Base-by-base conservation (phyloP, 2,797 vertebrate species). In the Austrolebias charrua region DNA sequence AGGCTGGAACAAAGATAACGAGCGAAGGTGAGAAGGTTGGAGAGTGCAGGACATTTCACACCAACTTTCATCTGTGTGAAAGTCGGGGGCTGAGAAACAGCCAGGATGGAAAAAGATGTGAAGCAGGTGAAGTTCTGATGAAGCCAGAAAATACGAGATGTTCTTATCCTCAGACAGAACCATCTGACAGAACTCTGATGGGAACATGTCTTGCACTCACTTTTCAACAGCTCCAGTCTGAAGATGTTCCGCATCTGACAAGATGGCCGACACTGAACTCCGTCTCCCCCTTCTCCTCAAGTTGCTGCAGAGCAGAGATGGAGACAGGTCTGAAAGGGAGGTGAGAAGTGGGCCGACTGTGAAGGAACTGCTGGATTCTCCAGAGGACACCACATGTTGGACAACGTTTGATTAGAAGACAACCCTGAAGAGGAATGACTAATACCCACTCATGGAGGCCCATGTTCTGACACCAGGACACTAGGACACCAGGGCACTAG, bases 341-440 rank as follows among this genome's bases (percentile, higher is more conserved):
- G 87, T 89, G 90, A 81, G 62, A 88, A 62, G 88, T 87, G 85
- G 87, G 87, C 72, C 65, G 71, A 50, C 57, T 64, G 69, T 69
- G 78, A 69, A 85, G 80, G 79, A 71, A 63, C 77, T 68, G 76
- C 69, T 76, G 68, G 68, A 69, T 44, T 85, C 84, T 68, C 65
- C 40, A 51, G 31, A 79, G 83, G 81, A 88, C 84, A 82, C 84
- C 80, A 79, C 82, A 78, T 83, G 82, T 80, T 79, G 77, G 73
- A 80, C 83, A 84, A 81, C 82, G 83, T 86, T 90, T 85, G 81
- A 76, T 79, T 55, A 35, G 73, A 55, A 38, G 35, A 65, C 65
- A 59, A 74, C 70, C 58, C 73, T 49, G 57, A 71, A 24, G 24
- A 24, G 24, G 24, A 24, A 24, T 0, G n/a, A 80, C 49, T n/a